Conservation (phyloP, 2,888 invertebrate species). For the Orthosia incerta region DNA sequence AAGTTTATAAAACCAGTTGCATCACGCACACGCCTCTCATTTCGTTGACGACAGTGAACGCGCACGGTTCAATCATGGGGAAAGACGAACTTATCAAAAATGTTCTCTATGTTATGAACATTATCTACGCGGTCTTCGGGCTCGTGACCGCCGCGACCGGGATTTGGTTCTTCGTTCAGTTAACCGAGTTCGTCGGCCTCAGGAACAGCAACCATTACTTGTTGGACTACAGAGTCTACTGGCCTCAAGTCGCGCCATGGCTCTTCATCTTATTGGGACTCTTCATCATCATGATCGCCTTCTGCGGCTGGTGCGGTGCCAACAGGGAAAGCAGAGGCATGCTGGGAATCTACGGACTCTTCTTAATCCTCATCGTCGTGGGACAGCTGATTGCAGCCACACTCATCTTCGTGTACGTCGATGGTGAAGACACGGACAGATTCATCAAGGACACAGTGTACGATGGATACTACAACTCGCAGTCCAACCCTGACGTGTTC, state of each 20-base stretch:
- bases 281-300: conserved; percentile 84
- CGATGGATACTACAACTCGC: conserved; percentile 88
- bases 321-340: conserved; percentile 84
- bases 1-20: conserved; percentile 86
- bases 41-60: conserved; percentile 78
- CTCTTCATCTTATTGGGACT: conserved; percentile 86
- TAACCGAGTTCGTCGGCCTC: conserved; percentile 84
- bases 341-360: conserved; percentile 84
- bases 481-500: conserved; percentile 86
- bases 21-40: conserved; percentile 81
- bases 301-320: conserved; percentile 87
- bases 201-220: conserved; percentile 88
- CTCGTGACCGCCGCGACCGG: conserved; percentile 85
- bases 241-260: conserved; percentile 90
- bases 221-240: conserved; percentile 87
- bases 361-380: conserved; percentile 82
- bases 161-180: conserved; percentile 89
- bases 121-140: conserved; percentile 87
- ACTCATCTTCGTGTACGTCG: conserved; percentile 87
- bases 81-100: conserved; percentile 86
- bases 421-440: conserved; percentile 86
- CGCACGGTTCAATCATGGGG: conserved; percentile 82
- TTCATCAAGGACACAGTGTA: conserved; percentile 89
- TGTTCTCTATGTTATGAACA: conserved; percentile 85
- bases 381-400: conserved; percentile 84